Conservation (phyloP, 2,113 vertebrate species). For the Hassar affinis region DNA sequence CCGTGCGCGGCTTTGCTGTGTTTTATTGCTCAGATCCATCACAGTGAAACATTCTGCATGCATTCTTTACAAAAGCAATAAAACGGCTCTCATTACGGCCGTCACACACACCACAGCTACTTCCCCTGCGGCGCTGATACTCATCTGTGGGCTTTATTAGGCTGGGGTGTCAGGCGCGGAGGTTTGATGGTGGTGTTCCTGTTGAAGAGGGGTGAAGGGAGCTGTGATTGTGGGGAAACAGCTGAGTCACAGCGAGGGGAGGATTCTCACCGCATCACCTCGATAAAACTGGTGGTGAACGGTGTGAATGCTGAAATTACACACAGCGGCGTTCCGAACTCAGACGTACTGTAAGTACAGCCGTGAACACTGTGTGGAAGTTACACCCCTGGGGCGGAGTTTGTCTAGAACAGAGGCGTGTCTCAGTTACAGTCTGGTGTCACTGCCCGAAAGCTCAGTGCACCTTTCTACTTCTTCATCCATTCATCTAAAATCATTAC, state of each 20-base stretch:
- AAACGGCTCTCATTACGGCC: slow-evolving; percentile 54
- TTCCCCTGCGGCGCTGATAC: background rate
- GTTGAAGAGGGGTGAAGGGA: background rate
- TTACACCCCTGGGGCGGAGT: background rate
- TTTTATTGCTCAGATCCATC: slow-evolving; percentile 61
- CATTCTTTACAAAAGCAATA: slow-evolving; percentile 74
- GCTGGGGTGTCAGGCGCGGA: background rate
- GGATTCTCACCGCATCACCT: background rate
- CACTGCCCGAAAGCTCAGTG: background rate
- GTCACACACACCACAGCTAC: background rate
- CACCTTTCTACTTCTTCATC: background rate
- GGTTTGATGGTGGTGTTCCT: background rate
- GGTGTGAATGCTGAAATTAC: background rate
- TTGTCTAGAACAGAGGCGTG: background rate
- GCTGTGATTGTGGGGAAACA: background rate
- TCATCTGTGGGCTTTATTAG: slow-evolving; percentile 1
- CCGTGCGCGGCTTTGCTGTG: slow-evolving; percentile 43
- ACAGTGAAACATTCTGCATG: slow-evolving; percentile 63
- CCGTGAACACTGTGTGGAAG: too few species aligned
- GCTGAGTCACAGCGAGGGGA: background rate
- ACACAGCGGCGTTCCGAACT: background rate
- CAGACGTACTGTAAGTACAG: background rate
- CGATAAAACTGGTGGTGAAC: background rate
- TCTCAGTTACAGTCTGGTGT: background rate
- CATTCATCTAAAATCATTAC: background rate